Evolutionary conservation across 2,113 vertebrate species (phyloP).

Genomic region (Pygoscelis antarcticus): DNA sequence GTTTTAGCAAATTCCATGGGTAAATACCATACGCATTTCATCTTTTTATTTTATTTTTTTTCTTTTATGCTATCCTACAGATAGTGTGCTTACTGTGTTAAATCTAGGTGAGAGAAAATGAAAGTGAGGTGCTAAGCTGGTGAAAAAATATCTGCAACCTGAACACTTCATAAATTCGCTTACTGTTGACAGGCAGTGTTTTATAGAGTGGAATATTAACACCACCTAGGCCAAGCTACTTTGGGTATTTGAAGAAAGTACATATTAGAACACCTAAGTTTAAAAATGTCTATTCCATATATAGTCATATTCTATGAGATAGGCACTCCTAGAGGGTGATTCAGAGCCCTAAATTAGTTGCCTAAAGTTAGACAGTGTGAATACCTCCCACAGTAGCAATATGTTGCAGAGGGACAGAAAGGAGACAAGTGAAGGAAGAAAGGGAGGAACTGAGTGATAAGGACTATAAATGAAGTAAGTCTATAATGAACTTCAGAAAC

Average conservation of each 20-base stretch:
- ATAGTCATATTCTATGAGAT: conserved; percentile 32
- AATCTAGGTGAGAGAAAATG: background rate
- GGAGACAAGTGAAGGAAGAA: conserved; percentile 30
- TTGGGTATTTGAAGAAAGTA: background rate
- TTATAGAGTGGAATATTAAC: background rate
- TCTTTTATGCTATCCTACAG: background rate
- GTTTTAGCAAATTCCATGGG: background rate
- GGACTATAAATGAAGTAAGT: conserved; percentile 1
- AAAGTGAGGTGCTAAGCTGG: background rate
- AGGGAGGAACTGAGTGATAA: background rate
- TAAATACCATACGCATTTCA: background rate
- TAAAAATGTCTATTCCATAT: conserved; percentile 33
- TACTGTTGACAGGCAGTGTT: background rate
- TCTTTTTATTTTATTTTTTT: background rate
- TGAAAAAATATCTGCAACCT: background rate
- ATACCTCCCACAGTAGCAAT: conserved; percentile 64
- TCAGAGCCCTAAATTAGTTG: conserved; percentile 60
- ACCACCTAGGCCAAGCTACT: background rate
- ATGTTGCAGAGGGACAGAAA: conserved; percentile 51
- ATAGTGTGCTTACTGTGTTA: background rate
- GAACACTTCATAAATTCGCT: background rate
- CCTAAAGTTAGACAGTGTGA: conserved; percentile 67
- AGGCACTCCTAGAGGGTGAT: conserved; percentile 44
- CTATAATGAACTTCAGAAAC: background rate
- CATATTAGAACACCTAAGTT: conserved; percentile 36